These are phyloP conservation scores for Drosophila sproati DNA, from an alignment of 1,140 invertebrate species.

Conservation along the genomic window DNA sequence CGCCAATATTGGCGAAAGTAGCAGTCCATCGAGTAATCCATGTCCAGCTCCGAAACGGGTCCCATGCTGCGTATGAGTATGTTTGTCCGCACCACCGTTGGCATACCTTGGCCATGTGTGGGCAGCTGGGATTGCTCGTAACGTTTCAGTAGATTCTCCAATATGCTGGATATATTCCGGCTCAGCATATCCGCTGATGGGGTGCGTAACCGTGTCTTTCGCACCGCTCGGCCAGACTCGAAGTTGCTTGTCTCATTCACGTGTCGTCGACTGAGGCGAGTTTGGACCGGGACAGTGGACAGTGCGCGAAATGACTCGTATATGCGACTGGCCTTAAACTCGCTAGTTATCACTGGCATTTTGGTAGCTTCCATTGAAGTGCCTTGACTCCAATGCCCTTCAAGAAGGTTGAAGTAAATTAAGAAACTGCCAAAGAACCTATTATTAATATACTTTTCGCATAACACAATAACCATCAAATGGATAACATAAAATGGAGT, in stretches of 20 bases:
- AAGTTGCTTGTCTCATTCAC: slow-evolving; percentile 14
- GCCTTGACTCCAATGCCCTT: slow-evolving; percentile 10
- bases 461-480: not conserved
- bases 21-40: slow-evolving; percentile 99
- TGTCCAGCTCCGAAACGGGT: slow-evolving; percentile 97
- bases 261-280: slow-evolving; percentile 12
- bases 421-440: slow-evolving; percentile 21
- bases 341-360: slow-evolving; percentile 60
- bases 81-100: slow-evolving; percentile 95
- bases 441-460: not conserved
- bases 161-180: slow-evolving; percentile 92
- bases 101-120: slow-evolving; percentile 91
- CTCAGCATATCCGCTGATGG: slow-evolving; percentile 89
- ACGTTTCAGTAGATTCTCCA: slow-evolving; percentile 94
- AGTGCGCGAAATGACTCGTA: slow-evolving; percentile 69
- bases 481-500: too few species aligned
- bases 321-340: slow-evolving; percentile 68
- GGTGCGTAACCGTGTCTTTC: slow-evolving; percentile 78
- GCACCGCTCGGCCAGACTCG: not conserved
- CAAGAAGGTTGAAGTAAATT: slow-evolving; percentile 20
- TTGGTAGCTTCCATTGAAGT: slow-evolving; percentile 10
- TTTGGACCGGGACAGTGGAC: slow-evolving; percentile 8
- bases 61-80: slow-evolving; percentile 97
- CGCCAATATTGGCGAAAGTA: slow-evolving; percentile 97
- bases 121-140: slow-evolving; percentile 96